Evolutionary conservation across 2,888 invertebrate species (phyloP).

Genomic region (Agrotis puta): DNA sequence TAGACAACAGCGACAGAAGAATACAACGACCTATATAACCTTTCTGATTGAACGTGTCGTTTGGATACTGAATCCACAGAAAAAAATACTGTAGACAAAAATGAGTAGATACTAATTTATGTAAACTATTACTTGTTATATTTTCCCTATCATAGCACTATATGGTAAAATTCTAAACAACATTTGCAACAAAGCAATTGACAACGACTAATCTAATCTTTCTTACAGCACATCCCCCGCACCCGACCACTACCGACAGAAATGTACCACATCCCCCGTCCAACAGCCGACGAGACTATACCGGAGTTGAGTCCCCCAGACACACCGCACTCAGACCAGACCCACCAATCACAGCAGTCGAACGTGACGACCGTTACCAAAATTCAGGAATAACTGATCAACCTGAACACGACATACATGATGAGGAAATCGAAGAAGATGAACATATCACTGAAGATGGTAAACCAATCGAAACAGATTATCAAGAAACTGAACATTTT

Average conservation of each 20-base stretch:
- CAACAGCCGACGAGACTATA: conserved; percentile 83
- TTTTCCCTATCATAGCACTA: conserved; percentile 34
- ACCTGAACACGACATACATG: conserved; percentile 46
- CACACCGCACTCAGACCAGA: conserved; percentile 76
- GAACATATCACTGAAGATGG: conserved; percentile 50
- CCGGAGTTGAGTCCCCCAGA: conserved; percentile 86
- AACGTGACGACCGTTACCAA: conserved; percentile 70
- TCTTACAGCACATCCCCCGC: conserved; percentile 87
- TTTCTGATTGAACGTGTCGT: no score
- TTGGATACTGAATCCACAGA: no score
- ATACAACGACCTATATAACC: no score
- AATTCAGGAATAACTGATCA: conserved; percentile 72
- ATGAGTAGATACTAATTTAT: not conserved
- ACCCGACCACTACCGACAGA: conserved; percentile 81
- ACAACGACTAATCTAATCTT: conserved; percentile 5
- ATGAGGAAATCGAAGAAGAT: conserved; percentile 37
- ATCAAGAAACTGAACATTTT: conserved; percentile 52
- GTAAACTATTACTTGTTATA: not conserved
- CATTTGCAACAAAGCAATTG: not conserved
- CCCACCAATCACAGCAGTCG: conserved; percentile 72
- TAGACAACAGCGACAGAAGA: not conserved
- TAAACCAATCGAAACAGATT: conserved; percentile 41
- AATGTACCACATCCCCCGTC: conserved; percentile 79
- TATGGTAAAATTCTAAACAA: not conserved
- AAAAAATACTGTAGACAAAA: no score